Percentiles rank a stretch among this genome's conserved stretches.
phyloP scores from a whole-genome alignment of 2,113 vertebrate species.

The Rutilus rutilus region DNA sequence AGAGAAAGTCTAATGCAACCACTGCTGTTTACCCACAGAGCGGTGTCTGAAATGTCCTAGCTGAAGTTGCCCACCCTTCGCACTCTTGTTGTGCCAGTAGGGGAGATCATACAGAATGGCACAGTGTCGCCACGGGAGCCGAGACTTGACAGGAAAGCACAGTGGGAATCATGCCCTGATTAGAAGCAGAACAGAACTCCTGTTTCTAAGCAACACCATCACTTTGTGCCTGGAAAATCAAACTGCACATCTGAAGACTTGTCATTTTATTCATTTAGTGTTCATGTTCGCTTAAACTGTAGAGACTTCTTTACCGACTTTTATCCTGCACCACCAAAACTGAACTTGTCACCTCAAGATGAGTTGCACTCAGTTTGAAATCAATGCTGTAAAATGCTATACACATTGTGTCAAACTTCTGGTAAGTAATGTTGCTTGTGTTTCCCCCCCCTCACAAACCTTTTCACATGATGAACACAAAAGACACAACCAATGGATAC shows the following conservation, averaged over 20 bases:
- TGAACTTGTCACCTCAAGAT: background rate
- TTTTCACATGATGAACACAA: too few relatives aligned
- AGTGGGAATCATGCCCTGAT: slow-evolving; percentile 49
- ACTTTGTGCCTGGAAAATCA: slow-evolving; percentile 1
- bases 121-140: slow-evolving; percentile 36
- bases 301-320: background rate
- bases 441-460: too few relatives aligned
- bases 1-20: too few relatives aligned
- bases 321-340: background rate
- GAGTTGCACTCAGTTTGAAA: background rate
- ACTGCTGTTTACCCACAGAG: background rate
- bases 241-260: slow-evolving; percentile 6
- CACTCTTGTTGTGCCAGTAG: slow-evolving; percentile 29
- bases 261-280: background rate
- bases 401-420: background rate
- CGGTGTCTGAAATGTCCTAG: background rate
- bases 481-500: too few relatives aligned
- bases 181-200: slow-evolving; percentile 46
- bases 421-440: too few relatives aligned
- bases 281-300: background rate
- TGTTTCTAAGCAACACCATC: slow-evolving; percentile 10
- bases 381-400: background rate
- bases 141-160: slow-evolving; percentile 44
- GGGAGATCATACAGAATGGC: slow-evolving; percentile 48
- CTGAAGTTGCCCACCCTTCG: slow-evolving; percentile 22